Percentiles rank a stretch among this genome's conserved stretches.
phyloP scores from a whole-genome alignment of 92 coral and sea anemone genomes.

The Diadumene lineata region DNA sequence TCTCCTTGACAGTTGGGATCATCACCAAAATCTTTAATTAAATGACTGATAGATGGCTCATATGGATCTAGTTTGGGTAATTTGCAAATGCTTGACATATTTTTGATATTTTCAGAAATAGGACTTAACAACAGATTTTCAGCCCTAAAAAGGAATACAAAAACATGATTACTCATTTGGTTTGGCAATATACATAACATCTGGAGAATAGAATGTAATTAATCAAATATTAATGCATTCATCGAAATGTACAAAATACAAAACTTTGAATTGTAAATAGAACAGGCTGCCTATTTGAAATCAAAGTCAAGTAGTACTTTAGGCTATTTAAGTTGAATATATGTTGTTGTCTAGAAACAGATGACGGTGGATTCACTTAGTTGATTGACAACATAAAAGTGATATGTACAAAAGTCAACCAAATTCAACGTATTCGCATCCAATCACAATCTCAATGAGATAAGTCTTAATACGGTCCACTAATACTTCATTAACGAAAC shows the following conservation, averaged over 20 bases:
- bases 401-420: not conserved
- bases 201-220: not conserved
- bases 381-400: slow-evolving; percentile 1
- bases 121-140: slow-evolving; percentile 56
- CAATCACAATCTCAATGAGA: not conserved
- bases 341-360: not conserved
- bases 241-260: not conserved
- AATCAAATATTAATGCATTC: not conserved
- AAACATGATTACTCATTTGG: too few species aligned
- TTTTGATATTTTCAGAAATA: slow-evolving; percentile 44
- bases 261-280: not conserved
- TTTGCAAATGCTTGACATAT: slow-evolving; percentile 45
- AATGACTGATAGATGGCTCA: slow-evolving; percentile 56
- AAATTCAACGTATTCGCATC: not conserved
- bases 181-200: not conserved
- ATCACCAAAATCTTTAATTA: slow-evolving; percentile 48
- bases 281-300: too few species aligned
- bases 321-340: not conserved
- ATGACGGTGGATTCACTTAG: not conserved
- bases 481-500: not conserved
- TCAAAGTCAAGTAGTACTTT: too few species aligned
- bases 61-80: slow-evolving; percentile 72
- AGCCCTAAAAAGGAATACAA: slow-evolving; percentile 29
- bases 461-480: not conserved
- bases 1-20: slow-evolving; percentile 56